phyloP scores from a whole-genome alignment of 2,888 invertebrate genomes.

The Habrosyne pyritoides region DNA sequence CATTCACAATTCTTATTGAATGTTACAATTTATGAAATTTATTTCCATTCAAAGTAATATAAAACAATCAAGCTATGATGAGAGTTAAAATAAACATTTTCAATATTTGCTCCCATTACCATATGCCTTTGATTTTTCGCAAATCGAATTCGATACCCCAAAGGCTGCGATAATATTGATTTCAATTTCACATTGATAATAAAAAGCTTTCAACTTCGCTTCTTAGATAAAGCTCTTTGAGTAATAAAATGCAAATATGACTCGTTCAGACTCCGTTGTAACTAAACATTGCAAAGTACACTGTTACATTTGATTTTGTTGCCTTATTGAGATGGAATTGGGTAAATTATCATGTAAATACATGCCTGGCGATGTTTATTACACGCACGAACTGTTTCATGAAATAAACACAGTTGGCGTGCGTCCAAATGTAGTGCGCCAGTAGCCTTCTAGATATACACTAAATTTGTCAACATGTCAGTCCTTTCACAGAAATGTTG shows the following conservation, averaged over 20 bases:
- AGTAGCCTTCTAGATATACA: constrained; percentile 42
- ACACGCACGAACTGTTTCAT: constrained; percentile 54
- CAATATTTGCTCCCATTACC: not conserved
- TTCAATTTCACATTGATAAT: not conserved
- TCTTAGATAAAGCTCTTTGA: not conserved
- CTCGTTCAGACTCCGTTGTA: not conserved
- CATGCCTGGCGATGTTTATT: constrained; percentile 48
- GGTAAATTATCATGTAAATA: constrained; percentile 54
- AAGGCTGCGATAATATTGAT: not conserved
- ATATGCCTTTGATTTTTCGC: not conserved
- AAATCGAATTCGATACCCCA: not conserved
- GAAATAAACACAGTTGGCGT: constrained; percentile 64
- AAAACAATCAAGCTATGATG: not conserved
- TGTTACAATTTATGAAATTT: not conserved
- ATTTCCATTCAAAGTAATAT: not conserved
- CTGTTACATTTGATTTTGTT: constrained; percentile 19
- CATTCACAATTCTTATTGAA: no score
- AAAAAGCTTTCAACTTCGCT: not conserved
- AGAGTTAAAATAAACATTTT: not conserved
- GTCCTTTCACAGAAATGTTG: constrained; percentile 22
- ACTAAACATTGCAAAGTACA: not conserved
- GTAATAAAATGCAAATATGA: not conserved
- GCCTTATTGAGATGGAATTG: constrained; percentile 28
- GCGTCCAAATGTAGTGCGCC: constrained; percentile 48
- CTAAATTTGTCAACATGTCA: constrained; percentile 57